Evolutionary conservation across 2,888 invertebrate genomes (phyloP).

Genomic region (Parelbella ahira): DNA sequence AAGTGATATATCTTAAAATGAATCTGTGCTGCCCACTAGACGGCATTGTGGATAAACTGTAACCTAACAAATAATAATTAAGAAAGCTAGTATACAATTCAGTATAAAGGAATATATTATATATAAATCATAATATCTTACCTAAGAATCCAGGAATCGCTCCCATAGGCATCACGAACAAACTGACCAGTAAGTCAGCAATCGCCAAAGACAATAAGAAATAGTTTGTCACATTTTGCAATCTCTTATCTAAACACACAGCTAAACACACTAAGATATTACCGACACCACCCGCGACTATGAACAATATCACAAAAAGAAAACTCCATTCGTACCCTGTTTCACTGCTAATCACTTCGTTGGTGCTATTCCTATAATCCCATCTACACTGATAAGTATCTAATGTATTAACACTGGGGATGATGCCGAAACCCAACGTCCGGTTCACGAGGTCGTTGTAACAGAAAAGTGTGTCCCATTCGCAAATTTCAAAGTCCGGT

Average conservation of each 20-base stretch:
- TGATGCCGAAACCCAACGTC: conserved; percentile 57
- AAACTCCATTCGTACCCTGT: conserved; percentile 88
- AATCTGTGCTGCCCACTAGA: too few relatives aligned
- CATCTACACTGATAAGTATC: conserved; percentile 65
- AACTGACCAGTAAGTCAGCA: conserved; percentile 94
- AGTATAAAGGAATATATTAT: not conserved
- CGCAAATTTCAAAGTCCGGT: conserved; percentile 53
- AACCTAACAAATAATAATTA: too few relatives aligned
- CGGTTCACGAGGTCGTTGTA: conserved; percentile 50
- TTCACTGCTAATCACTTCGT: conserved; percentile 39
- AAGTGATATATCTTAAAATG: too few relatives aligned
- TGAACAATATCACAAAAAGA: conserved; percentile 90
- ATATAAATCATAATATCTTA: conserved; percentile 78
- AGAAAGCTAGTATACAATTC: too few relatives aligned
- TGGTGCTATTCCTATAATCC: conserved; percentile 50
- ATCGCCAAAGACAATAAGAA: conserved; percentile 95
- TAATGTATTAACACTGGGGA: conserved; percentile 40
- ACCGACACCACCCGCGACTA: conserved; percentile 93
- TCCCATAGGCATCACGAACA: conserved; percentile 97
- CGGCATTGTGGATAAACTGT: too few relatives aligned
- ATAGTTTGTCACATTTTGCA: conserved; percentile 98
- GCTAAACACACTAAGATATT: conserved; percentile 97
- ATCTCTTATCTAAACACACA: conserved; percentile 91
- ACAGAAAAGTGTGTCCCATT: conserved; percentile 57
- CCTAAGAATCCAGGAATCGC: conserved; percentile 96